Conservation (phyloP, 2,113 vertebrate species). For the Scolopax mira region DNA sequence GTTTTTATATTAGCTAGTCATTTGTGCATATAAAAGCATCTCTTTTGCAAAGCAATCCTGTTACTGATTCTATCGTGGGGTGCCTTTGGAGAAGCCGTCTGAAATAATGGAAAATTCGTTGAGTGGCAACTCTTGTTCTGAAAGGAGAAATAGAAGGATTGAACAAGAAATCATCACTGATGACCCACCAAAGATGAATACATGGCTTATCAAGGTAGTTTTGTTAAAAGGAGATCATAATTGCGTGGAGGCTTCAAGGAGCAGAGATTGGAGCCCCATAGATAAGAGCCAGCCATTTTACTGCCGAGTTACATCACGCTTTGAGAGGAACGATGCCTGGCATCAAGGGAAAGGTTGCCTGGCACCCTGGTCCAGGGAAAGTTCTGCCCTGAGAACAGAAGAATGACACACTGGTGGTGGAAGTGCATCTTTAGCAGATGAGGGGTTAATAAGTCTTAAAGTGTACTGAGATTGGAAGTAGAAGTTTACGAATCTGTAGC, state of each 20-base stretch:
- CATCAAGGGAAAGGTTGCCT: background rate
- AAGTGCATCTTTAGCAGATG: background rate
- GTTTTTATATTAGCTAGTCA: background rate
- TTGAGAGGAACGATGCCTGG: background rate
- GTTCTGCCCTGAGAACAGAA: background rate
- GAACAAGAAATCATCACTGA: background rate
- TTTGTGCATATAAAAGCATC: background rate
- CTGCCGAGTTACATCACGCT: background rate
- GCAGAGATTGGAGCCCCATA: background rate
- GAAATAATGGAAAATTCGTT: background rate
- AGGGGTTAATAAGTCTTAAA: background rate
- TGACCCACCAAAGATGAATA: background rate
- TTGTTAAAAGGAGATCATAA: background rate
- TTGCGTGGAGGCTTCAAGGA: background rate
- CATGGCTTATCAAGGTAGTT: background rate
- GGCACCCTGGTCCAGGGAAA: background rate
- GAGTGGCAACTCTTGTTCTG: background rate
- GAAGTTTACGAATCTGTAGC: rapidly evolving
- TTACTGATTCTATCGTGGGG: background rate
- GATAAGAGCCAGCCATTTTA: background rate
- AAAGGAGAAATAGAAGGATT: background rate
- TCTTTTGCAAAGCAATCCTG: background rate
- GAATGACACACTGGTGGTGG: background rate
- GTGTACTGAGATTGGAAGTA: background rate
- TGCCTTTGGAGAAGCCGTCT: background rate